A percentile compares a stretch with the other conserved stretches of the same genome.
These are phyloP conservation scores for Galeruca laticollis DNA, from an alignment of 2,888 invertebrate genomes.

Conservation along the genomic window DNA sequence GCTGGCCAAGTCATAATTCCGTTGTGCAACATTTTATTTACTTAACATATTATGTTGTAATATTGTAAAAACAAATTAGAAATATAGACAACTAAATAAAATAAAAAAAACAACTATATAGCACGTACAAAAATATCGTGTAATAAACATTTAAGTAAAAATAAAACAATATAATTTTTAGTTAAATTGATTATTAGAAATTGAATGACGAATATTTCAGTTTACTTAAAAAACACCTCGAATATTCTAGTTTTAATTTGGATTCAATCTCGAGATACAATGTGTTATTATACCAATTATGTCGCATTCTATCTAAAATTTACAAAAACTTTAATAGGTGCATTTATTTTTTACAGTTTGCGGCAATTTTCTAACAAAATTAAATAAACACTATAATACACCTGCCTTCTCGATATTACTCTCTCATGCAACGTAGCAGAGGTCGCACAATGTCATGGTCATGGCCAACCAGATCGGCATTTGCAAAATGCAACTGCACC, in stretches of 20 bases:
- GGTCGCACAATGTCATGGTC: constrained; percentile 68
- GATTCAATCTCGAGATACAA: no score
- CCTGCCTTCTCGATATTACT: constrained; percentile 17
- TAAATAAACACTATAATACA: constrained; percentile 12
- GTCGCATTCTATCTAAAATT: no score
- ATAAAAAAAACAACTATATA: background rate
- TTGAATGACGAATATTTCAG: no score
- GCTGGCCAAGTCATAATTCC: background rate
- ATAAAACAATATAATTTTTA: no score
- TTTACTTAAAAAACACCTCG: no score
- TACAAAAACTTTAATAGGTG: background rate
- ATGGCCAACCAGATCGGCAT: constrained; percentile 66
- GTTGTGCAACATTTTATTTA: constrained; percentile 8
- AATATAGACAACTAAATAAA: constrained; percentile 3
- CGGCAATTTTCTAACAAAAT: constrained; percentile 15
- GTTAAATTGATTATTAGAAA: no score
- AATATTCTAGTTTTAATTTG: no score
- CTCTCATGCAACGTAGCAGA: constrained; percentile 52
- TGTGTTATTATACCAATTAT: no score
- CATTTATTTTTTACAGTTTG: background rate
- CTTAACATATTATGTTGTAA: background rate
- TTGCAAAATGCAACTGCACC: constrained; percentile 62
- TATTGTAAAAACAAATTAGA: background rate
- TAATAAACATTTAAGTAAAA: no score
- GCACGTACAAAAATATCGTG: background rate